These are phyloP conservation scores for Poeciliopsis turneri DNA, from an alignment of 2,797 vertebrate species.

Conservation along the genomic window DNA sequence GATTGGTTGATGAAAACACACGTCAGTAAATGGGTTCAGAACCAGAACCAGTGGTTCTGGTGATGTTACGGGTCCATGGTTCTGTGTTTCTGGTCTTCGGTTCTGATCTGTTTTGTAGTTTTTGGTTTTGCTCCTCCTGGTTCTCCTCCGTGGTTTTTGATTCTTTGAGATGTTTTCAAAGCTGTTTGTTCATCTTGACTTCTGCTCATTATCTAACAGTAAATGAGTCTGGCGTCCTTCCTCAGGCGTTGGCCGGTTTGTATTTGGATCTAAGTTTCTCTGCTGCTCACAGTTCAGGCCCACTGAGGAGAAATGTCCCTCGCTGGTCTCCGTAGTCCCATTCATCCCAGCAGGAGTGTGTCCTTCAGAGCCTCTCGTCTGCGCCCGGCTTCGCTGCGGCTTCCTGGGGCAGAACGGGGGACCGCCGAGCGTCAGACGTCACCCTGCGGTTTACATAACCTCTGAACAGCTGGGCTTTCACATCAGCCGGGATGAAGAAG, in stretches of 20 bases:
- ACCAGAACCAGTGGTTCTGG: too few species aligned
- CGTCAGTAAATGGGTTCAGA: too few species aligned
- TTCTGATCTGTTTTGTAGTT: too few species aligned
- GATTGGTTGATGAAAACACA: too few species aligned
- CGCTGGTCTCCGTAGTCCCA: neutral
- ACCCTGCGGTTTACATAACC: neutral
- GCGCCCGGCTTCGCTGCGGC: too few species aligned
- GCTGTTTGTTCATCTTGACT: too few species aligned
- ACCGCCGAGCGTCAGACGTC: neutral
- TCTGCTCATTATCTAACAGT: neutral
- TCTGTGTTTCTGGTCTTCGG: too few species aligned
- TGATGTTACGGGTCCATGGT: too few species aligned
- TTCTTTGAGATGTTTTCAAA: too few species aligned
- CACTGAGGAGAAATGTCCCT: neutral
- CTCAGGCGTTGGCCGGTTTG: neutral
- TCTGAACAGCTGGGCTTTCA: neutral
- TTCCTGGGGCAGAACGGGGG: neutral
- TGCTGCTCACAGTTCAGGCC: neutral
- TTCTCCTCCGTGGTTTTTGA: too few species aligned
- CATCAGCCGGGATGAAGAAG: neutral
- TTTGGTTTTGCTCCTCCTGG: too few species aligned
- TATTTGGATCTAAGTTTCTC: neutral
- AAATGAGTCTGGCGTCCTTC: neutral
- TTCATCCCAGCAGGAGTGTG: neutral
- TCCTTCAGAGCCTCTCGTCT: neutral